Conservation (phyloP, 2,797 vertebrate species). For the Erethizon dorsatum region DNA sequence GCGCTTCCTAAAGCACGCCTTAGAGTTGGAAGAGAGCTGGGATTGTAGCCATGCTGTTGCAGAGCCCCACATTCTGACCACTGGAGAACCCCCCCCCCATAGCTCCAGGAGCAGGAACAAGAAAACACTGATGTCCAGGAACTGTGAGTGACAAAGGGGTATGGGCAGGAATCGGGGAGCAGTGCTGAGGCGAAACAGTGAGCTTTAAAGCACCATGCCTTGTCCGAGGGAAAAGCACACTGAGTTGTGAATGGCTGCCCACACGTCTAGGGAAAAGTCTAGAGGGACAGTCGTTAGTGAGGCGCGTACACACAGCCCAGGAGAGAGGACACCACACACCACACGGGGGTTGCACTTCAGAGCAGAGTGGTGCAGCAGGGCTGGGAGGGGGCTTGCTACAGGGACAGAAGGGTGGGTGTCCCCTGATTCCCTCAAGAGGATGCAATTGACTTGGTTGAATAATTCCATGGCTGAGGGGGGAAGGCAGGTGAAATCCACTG, state of each 20-base stretch:
- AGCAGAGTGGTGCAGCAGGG: background rate
- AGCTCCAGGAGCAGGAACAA: background rate
- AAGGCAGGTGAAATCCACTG: background rate
- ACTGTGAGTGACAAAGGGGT: background rate
- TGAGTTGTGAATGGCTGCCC: background rate
- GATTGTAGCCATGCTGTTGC: too few relatives aligned
- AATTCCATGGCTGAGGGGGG: background rate
- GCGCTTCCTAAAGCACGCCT: background rate
- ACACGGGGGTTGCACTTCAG: fast-evolving
- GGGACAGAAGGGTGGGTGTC: background rate
- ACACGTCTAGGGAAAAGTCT: background rate
- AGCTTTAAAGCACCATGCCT: background rate
- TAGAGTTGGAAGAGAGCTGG: background rate
- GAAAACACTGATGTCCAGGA: background rate
- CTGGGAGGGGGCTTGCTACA: background rate
- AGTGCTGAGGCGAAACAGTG: background rate
- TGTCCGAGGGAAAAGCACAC: background rate
- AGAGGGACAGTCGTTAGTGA: background rate
- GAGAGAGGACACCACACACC: background rate
- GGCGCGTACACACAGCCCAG: fast-evolving
- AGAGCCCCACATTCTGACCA: background rate
- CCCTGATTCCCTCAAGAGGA: background rate
- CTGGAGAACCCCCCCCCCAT: background rate
- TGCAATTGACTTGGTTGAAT: background rate
- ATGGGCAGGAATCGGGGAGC: fast-evolving